Base-by-base conservation (phyloP, 37 sponge, comb jelly and placozoan species). In the Axinella damicornis region DNA sequence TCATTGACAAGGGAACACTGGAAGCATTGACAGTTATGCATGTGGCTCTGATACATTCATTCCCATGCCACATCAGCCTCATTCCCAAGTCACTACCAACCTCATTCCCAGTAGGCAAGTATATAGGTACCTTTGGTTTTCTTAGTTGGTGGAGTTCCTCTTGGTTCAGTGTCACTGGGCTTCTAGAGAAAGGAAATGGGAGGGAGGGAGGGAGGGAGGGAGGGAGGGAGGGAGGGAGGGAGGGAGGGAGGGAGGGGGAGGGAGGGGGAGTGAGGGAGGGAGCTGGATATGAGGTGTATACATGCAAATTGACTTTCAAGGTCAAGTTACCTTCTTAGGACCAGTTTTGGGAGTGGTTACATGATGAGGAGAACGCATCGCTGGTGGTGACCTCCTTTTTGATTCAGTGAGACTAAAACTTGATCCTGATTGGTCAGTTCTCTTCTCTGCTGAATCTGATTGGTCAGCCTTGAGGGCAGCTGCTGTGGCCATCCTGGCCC, bases 401-500 rank as follows among this genome's bases (percentile, higher is more conserved):
- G 25, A 25, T 63, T 63, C 65, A 63, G 11, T 6, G 6, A 12
- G 35, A 20, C 71, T 25, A 37, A 22, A 5, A 37, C 30, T 33
- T 5, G 9, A 46, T 46, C 46, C 71, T 73, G 52, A 73, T 46
- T 46, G 56, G 5, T 54, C 54, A 46, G 74, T 18, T 46, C 28
- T 9, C 25, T 20, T 73, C 53, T 14, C 19, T 55, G 55, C 19
- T 55, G 55, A 14, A 22, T 55, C 57, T 53, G 76, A 15, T 54
- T 28, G 11, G 46, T 84, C 67, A 16, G 53, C 74, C 53, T 73
- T 78, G 59, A 90, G 75, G 5, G 85, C 90, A 35, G 69, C 79
- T 30, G 67, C 52, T 31, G 68, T 65, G 20, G 90, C 90, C 60
- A 37, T 80, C 39, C 80, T 73, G 37, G 83, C 85, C 57, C 80